Evolutionary conservation across 2,797 vertebrate genomes (phyloP).

Genomic region (Sus cebifrons): DNA sequence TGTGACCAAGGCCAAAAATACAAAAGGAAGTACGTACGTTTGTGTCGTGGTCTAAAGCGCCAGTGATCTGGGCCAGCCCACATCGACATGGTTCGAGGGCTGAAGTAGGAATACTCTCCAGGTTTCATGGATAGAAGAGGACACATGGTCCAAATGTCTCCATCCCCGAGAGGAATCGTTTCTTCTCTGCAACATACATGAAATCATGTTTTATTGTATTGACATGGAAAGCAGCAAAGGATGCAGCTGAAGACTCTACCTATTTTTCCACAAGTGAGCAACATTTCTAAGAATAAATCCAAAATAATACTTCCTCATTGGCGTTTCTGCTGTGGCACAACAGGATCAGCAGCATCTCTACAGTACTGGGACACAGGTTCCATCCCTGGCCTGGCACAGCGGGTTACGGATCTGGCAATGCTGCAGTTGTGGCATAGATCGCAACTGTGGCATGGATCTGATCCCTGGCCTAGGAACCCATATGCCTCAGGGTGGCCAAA

Average conservation of each 20-base stretch:
- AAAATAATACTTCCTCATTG: not conserved
- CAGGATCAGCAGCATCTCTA: too few species aligned
- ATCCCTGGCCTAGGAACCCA: too few species aligned
- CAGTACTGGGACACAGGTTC: too few species aligned
- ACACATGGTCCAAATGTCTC: constrained; percentile 94
- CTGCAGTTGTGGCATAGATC: too few species aligned
- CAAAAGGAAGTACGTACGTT: constrained; percentile 89
- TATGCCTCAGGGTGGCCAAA: too few species aligned
- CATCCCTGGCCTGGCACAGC: too few species aligned
- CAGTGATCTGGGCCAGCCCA: constrained; percentile 99
- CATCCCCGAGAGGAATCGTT: constrained; percentile 91
- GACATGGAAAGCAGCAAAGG: not conserved
- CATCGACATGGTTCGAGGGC: constrained; percentile 95
- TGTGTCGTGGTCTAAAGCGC: constrained; percentile 95
- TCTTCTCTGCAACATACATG: constrained; percentile 86
- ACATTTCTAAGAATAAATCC: not conserved
- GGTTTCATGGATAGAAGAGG: constrained; percentile 95
- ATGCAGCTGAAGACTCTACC: not conserved
- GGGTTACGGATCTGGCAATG: too few species aligned
- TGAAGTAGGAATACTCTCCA: constrained; percentile 99
- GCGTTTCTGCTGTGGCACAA: not conserved
- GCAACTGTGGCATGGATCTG: too few species aligned
- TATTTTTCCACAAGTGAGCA: not conserved
- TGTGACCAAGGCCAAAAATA: too few species aligned
- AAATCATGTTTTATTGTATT: constrained; percentile 2